Evolutionary conservation across 2,797 vertebrate species (phyloP), one percentile per base, ranked within the genome.

Genomic region (Jordanella pulchra): DNA sequence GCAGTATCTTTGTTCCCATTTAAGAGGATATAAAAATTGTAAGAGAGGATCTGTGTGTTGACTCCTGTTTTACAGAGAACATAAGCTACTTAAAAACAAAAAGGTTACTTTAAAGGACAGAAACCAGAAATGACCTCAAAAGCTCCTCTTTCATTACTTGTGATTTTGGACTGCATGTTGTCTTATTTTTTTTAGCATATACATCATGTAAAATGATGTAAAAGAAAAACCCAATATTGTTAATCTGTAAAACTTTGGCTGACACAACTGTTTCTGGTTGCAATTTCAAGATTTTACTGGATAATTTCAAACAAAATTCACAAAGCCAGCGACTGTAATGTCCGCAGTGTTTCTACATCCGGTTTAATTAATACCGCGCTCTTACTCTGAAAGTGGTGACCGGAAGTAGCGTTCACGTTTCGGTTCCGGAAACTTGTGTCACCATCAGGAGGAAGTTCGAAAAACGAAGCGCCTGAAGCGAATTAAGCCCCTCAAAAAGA

Each of bases 361-460:
- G 63, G 54, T 61, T 71, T 51, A 12, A 6, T 18, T 6, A 0
- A 0, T 0, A 39, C 5, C 35, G 0, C 1, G 17, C 56, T 14
- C 75, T 90, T 86, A 89, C 72, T 84, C 25, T 90, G 80, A 86
- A 85, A 64, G 27, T 3, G 0, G 0, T 23, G 0, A 0, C 27
- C 51, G 81, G 86, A 89, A 64, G 7, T n/a, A 0, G 0, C 3
- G 2, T 1, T 1, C 3, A 17, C 2, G 1, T 39, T 42, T 2
- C 6, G 23, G 14, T 39, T 70, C 42, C 81, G 67, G 35, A 47
- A 51, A 3, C 18, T 70, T 45, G 15, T 61, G 56, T 76, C 58
- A 65, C 73, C 61, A 65, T 58, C 45, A 72, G 72, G 23, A 83
- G 91, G 91, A 91, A 92, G 87, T 90, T 32, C 42, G 48, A 75